Base-by-base conservation (phyloP, 2,797 vertebrate species). In the Graptemys geographica region DNA sequence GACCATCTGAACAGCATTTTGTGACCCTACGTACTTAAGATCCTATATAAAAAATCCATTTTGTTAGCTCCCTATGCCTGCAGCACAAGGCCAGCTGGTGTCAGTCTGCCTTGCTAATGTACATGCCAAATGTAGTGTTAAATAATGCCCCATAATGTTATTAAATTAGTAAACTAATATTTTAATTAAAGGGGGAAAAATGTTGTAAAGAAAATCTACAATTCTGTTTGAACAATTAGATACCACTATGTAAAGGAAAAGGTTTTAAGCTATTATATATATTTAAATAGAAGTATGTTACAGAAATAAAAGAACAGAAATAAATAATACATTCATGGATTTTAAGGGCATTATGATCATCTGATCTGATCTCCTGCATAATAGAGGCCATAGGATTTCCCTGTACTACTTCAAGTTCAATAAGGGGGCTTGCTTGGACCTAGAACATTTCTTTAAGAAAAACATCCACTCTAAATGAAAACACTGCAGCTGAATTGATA, bases 61-160 rank as follows among this genome's bases (percentile, higher is more conserved):
- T 92, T 87, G 83, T 89, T 86, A 79, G 12, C 55, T 83, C 86
- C 37, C 88, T 87, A 55, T 15, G 33, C 89, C 94, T 96, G 84
- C 33, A 59, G 86, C 33, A 59, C 25, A 84, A 1, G 31, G 78
- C 69, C 79, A 86, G 91, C n/a, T 41, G 93, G 57, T 84, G 81
- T 33, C 16, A 86, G 15, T 37, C 84, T 79, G 37, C 74, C 80
- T 88, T 9, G 1, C 57, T 79, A 87, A 28, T 72, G 41, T 53
- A 62, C 8, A 55, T 47, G 57, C n/a, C 86, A 95, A 72, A 72
- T 25, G 53, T 5, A 69, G 21, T 25, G 57, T 6, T 47, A 95
- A 88, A 59, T 11, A 91, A 91, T 87, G 5, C 8, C 65, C 57
- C 78, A 33, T 18, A 55, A 62, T 88, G 79, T 4, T 84, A 2